Percentiles rank a stretch among this genome's conserved stretches.
These are phyloP conservation scores for Chrysolophus pictus DNA, from an alignment of 2,797 vertebrate genomes.

Conservation along the genomic window DNA sequence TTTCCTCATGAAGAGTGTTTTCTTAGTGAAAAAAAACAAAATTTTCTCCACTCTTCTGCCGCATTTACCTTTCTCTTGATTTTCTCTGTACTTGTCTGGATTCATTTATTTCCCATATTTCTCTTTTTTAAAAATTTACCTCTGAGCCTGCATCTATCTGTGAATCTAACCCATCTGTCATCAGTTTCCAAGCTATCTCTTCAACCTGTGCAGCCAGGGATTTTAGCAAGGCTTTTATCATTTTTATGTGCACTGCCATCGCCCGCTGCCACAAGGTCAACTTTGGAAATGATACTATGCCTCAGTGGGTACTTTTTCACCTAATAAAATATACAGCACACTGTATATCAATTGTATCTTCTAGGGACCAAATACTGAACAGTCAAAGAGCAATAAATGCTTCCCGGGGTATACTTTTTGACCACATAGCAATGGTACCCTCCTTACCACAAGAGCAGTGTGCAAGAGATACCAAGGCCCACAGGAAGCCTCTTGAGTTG, in stretches of 20 bases:
- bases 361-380: slow-evolving; percentile 22
- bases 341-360: slow-evolving; percentile 31
- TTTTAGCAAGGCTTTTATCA: slow-evolving; percentile 65
- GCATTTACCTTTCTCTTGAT: background rate
- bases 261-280: slow-evolving; percentile 69
- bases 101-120: background rate
- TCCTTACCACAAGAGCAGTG: background rate
- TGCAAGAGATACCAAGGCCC: background rate
- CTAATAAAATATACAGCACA: slow-evolving; percentile 61
- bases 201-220: slow-evolving; percentile 1
- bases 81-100: background rate
- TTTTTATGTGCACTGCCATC: slow-evolving; percentile 63
- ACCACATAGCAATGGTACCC: background rate
- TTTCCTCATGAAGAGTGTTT: background rate
- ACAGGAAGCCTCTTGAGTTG: background rate
- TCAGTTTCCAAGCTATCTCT: slow-evolving; percentile 36
- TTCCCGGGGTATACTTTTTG: slow-evolving; percentile 43
- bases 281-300: slow-evolving; percentile 67
- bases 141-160: background rate
- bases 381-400: slow-evolving; percentile 17
- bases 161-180: slow-evolving; percentile 61
- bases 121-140: background rate
- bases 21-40: background rate
- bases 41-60: background rate
- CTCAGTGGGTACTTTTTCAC: slow-evolving; percentile 67